Percentiles rank a stretch among this genome's conserved stretches.
These are phyloP conservation scores for Hapalemur alaotrensis DNA, from an alignment of 2,797 vertebrate species.

Conservation along the genomic window DNA sequence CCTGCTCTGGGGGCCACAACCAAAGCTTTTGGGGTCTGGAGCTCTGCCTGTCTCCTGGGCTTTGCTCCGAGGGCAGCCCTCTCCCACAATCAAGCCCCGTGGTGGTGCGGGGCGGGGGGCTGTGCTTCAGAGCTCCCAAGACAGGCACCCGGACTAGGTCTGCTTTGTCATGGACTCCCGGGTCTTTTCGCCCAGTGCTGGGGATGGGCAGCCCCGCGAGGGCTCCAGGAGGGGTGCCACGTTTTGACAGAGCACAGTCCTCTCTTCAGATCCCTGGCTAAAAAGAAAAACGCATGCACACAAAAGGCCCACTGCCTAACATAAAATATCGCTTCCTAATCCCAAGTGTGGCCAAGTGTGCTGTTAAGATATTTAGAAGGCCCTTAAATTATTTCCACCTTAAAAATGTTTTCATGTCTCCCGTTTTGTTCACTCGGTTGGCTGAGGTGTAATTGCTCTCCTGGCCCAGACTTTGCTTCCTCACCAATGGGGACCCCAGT, in stretches of 20 bases:
- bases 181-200: constrained; percentile 22
- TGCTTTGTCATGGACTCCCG: not conserved
- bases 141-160: not conserved
- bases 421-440: constrained; percentile 70
- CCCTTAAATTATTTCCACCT: constrained; percentile 78
- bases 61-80: not conserved
- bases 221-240: constrained; percentile 20
- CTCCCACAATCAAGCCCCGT: not conserved
- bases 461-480: constrained; percentile 60
- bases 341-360: constrained; percentile 64
- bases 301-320: constrained; percentile 1
- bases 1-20: not conserved
- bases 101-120: not conserved
- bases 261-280: constrained; percentile 61
- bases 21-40: not conserved
- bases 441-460: constrained; percentile 76
- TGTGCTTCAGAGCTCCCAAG: not conserved
- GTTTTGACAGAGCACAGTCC: constrained; percentile 64
- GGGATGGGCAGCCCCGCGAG: not conserved
- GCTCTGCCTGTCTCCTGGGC: not conserved
- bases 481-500: constrained; percentile 62
- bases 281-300: constrained; percentile 15
- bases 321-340: constrained; percentile 81
- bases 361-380: constrained; percentile 77
- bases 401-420: constrained; percentile 74